Evolutionary conservation across 2,113 vertebrate genomes (phyloP), one percentile per base, ranked within the genome.

Genomic region (Gymnarchus niloticus): DNA sequence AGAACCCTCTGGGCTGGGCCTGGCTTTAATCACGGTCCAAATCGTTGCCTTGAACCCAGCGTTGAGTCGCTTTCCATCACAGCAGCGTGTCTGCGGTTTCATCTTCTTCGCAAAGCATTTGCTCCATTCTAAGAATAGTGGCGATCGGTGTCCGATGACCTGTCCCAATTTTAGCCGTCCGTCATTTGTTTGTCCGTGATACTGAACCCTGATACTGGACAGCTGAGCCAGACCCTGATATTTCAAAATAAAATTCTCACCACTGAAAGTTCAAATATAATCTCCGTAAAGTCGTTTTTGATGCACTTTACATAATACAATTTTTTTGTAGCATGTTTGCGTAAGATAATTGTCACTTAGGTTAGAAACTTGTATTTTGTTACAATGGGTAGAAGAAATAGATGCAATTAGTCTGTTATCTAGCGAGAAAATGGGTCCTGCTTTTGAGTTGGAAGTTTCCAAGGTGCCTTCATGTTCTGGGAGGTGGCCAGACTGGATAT

Each of bases 71-170:
- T 23, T n/a, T 10, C 1, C 83, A 25, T 12, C 49, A 49, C 48
- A 52, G 49, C 49, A 48, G 33, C 46, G 14, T 8, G 23, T 19
- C n/a, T 25, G 57, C 56, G 44, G 44, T 44, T 33, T 78, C 23
- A 25, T 46, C 56, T 84, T 41, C 57, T 84, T 65, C n/a, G 28
- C 56, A 28, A 44, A 84, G 14, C 14, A n/a, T 49, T 59, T 19
- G 57, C 41, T 23, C 8, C 77, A 80, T 41, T 23, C 83, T 69
- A 84, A 65, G 57, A 84, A 84, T 84, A 84, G 83, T 44, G 21
- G 57, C 23, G 56, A 56, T 84, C 83, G 51, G 83, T 19, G n/a
- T 84, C 56, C 56, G 17, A 25, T 84, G 57, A 84, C 83, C 83
- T 8, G 12, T 23, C 56, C 59, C 83, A 49, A 51, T 84, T 84